These are phyloP conservation scores for Bacillus rossius DNA, from an alignment of 1,140 invertebrate genomes.

Conservation along the genomic window DNA sequence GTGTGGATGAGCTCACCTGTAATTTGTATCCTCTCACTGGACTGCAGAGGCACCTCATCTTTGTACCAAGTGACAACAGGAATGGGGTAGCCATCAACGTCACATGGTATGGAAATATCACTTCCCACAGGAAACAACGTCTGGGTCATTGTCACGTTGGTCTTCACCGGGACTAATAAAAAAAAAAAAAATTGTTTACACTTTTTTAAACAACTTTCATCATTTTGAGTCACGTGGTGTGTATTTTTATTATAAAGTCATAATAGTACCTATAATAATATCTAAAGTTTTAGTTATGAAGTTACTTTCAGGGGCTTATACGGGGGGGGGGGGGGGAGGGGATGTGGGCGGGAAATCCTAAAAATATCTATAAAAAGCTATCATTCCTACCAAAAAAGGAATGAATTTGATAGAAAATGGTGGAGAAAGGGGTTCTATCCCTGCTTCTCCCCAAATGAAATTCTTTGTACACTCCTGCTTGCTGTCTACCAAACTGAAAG, in stretches of 20 bases:
- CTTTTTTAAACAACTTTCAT: background rate
- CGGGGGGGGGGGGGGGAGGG: too few species aligned
- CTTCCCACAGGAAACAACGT: slow-evolving; percentile 54
- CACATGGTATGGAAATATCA: slow-evolving; percentile 64
- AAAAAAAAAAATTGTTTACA: background rate
- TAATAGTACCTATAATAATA: too few species aligned
- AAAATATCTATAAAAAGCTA: too few species aligned
- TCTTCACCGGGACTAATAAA: slow-evolving; percentile 51
- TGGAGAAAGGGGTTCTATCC: too few species aligned
- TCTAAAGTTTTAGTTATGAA: too few species aligned
- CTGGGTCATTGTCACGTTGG: slow-evolving; percentile 49
- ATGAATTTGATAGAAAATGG: too few species aligned
- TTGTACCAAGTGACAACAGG: slow-evolving; percentile 75
- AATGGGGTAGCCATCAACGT: slow-evolving; percentile 67
- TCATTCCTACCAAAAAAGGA: too few species aligned
- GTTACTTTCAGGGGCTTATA: too few species aligned
- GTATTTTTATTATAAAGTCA: background rate
- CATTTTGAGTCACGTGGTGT: background rate
- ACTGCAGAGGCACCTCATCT: slow-evolving; percentile 50
- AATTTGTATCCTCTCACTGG: slow-evolving; percentile 49
- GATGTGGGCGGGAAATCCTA: too few species aligned
- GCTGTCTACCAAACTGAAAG: too few species aligned
- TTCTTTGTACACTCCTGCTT: too few species aligned
- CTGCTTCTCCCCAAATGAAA: too few species aligned
- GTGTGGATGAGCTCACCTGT: slow-evolving; percentile 56